Conservation (phyloP, 2,113 vertebrate species). For the Scalopus aquaticus region DNA sequence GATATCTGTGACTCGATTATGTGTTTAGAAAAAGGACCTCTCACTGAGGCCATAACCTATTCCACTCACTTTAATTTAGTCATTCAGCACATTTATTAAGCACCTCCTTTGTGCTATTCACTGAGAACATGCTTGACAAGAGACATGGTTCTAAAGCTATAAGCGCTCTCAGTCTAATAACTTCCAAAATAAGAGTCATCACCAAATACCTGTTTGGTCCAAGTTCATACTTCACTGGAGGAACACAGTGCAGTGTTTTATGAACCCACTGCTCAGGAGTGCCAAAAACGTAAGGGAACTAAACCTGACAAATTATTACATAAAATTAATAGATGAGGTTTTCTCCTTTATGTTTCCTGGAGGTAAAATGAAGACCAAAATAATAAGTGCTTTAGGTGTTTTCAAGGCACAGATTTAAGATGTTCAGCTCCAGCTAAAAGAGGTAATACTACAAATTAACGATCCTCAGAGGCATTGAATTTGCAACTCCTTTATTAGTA, state of each 20-base stretch:
- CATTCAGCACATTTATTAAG: background rate
- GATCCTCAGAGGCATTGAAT: background rate
- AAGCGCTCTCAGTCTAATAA: accelerated
- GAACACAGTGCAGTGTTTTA: background rate
- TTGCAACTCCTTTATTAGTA: background rate
- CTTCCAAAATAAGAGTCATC: background rate
- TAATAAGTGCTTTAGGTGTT: background rate
- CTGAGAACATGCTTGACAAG: background rate
- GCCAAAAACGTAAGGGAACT: background rate
- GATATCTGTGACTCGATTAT: background rate
- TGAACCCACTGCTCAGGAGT: background rate
- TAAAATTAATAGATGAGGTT: background rate
- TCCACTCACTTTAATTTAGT: background rate
- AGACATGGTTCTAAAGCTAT: background rate
- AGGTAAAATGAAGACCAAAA: background rate
- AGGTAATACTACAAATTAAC: background rate
- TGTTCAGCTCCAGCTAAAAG: background rate
- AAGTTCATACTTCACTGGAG: background rate
- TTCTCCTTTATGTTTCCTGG: background rate
- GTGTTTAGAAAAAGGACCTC: background rate
- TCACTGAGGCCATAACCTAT: background rate
- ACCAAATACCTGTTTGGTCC: background rate
- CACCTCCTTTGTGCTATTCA: background rate
- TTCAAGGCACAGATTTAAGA: background rate
- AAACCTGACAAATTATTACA: background rate